A percentile compares a stretch with the other conserved stretches of the same genome.
These are phyloP conservation scores for Formica exsecta DNA, from an alignment of 1,140 invertebrate species.

Conservation along the genomic window DNA sequence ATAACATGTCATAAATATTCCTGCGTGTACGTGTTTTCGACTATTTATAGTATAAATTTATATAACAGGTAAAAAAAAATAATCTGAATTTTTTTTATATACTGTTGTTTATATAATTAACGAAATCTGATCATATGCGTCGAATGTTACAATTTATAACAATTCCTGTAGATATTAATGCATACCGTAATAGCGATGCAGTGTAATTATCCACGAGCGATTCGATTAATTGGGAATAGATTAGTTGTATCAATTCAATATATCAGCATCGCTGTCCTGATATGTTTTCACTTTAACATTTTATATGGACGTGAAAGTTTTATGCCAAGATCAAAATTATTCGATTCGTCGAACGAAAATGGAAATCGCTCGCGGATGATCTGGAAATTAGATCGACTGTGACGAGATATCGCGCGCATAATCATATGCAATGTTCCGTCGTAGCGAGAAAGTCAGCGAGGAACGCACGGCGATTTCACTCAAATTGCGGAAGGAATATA, in stretches of 20 bases:
- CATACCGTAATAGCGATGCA: conserved; percentile 34
- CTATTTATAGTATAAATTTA: neutral
- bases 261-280: neutral
- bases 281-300: conserved; percentile 1
- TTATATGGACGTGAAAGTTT: conserved; percentile 47
- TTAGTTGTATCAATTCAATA: conserved; percentile 14
- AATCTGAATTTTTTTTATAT: too few species aligned
- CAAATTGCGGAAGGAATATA: conserved; percentile 25
- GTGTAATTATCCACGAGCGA: conserved; percentile 49
- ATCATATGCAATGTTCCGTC: neutral
- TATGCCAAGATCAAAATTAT: conserved; percentile 26
- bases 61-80: too few species aligned
- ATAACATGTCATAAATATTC: conserved; percentile 11
- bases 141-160: conserved; percentile 42
- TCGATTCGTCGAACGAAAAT: conserved; percentile 37
- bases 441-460: conserved; percentile 3
- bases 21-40: neutral
- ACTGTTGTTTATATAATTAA: conserved; percentile 19
- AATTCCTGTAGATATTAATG: conserved; percentile 22
- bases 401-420: conserved; percentile 23
- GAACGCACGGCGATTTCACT: conserved; percentile 45
- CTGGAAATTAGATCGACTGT: conserved; percentile 67
- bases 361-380: conserved; percentile 28
- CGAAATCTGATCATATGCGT: conserved; percentile 15
- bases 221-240: neutral